A percentile compares a stretch with the other conserved stretches of the same genome.
Evolutionary conservation across 2,113 vertebrate species (phyloP).

Genomic region (Rostratula benghalensis): DNA sequence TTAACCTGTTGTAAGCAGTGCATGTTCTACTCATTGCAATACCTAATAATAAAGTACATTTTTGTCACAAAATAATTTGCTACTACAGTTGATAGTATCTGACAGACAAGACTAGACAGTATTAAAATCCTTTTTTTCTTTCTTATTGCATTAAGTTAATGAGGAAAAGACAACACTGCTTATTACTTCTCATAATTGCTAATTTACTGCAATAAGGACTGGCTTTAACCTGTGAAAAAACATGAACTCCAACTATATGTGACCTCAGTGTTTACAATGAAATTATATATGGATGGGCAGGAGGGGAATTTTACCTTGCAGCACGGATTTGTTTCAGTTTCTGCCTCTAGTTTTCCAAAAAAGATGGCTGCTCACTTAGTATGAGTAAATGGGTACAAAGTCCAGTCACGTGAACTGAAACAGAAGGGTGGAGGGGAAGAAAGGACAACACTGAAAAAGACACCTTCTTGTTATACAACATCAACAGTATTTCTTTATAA

Average conservation of each 20-base stretch:
- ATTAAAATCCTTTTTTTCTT: not conserved
- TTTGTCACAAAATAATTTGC: not conserved
- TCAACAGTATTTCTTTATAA: not conserved
- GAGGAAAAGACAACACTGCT: not conserved
- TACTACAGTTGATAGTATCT: not conserved
- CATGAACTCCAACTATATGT: not conserved
- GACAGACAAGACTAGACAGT: not conserved
- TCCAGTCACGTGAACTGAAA: not conserved
- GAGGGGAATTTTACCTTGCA: constrained; percentile 17
- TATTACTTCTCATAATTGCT: not conserved
- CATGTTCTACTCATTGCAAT: not conserved
- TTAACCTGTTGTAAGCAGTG: not conserved
- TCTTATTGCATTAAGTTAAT: not conserved
- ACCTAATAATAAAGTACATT: not conserved
- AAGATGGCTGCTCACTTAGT: not conserved
- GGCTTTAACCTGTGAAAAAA: not conserved
- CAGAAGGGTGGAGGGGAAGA: not conserved
- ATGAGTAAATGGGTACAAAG: not conserved
- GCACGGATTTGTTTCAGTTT: not conserved
- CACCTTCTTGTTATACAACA: not conserved
- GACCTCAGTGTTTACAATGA: not conserved
- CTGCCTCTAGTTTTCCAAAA: not conserved
- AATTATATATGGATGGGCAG: not conserved
- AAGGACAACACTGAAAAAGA: not conserved
- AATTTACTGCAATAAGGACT: not conserved